Conservation (phyloP, 2,888 invertebrate genomes). For the Philereme vetulata region DNA sequence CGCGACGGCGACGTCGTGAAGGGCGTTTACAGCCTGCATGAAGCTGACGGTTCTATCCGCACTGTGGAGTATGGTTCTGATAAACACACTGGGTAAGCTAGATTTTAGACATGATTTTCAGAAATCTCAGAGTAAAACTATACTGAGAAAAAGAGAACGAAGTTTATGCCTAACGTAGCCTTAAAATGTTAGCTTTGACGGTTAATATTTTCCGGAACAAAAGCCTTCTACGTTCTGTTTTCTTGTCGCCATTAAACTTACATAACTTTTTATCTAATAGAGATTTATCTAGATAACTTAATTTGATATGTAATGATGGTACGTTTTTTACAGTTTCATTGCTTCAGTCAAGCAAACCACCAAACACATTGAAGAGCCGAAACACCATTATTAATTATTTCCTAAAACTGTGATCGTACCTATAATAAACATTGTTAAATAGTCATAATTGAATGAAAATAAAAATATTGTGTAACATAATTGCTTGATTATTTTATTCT, state of each 20-base stretch:
- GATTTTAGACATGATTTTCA: not conserved
- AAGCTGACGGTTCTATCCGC: slow-evolving; percentile 76
- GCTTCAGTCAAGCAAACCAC: slow-evolving; percentile 50
- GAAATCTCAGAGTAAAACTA: too few relatives aligned
- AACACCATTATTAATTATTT: slow-evolving; percentile 37
- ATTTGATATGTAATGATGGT: not conserved
- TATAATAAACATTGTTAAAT: slow-evolving; percentile 13
- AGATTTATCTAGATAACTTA: too few relatives aligned
- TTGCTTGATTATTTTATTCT: slow-evolving; percentile 14
- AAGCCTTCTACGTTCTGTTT: too few relatives aligned
- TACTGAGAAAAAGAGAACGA: too few relatives aligned
- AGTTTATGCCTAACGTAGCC: too few relatives aligned
- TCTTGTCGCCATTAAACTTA: too few relatives aligned
- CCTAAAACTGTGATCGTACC: slow-evolving; percentile 11
- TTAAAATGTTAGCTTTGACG: too few relatives aligned
- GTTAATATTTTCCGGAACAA: too few relatives aligned
- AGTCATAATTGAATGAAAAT: slow-evolving; percentile 18
- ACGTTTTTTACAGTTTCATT: slow-evolving; percentile 43
- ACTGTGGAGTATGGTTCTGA: slow-evolving; percentile 78
- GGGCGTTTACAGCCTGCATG: slow-evolving; percentile 71
- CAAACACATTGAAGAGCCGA: slow-evolving; percentile 43
- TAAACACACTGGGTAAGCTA: slow-evolving; percentile 68
- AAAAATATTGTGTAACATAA: slow-evolving; percentile 19
- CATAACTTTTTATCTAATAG: too few relatives aligned
- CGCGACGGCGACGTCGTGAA: slow-evolving; percentile 84